A percentile compares a stretch with the other conserved stretches of the same genome.
phyloP scores from a whole-genome alignment of 37 sponge, comb jelly and placozoan genomes.

The Eunapius fragilis region DNA sequence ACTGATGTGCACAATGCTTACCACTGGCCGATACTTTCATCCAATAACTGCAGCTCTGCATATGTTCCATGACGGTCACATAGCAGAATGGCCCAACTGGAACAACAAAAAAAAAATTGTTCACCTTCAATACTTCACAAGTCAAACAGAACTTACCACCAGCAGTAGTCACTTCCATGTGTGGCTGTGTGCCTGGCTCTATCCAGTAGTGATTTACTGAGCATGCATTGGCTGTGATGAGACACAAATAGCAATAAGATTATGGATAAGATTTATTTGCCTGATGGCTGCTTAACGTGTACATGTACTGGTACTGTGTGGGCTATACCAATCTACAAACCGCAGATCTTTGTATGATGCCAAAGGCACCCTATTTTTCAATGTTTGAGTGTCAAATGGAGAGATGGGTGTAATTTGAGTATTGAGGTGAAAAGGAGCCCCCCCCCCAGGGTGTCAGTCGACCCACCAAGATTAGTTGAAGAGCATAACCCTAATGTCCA shows the following conservation, averaged over 20 bases:
- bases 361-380: no score
- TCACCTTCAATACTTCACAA: no score
- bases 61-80: background rate
- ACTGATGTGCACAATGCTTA: background rate
- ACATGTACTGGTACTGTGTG: background rate
- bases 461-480: no score
- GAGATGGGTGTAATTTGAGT: no score
- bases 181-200: background rate
- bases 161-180: background rate
- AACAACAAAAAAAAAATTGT: background rate
- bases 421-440: no score
- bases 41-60: conserved; percentile 1
- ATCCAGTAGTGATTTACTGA: background rate
- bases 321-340: no score
- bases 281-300: background rate
- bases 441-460: no score
- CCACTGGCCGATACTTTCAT: background rate
- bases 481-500: no score
- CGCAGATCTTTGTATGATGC: no score
- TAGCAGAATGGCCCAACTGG: background rate
- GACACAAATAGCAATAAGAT: background rate
- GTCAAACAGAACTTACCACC: background rate
- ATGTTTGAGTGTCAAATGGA: no score
- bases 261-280: no score
- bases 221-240: background rate